phyloP scores from a whole-genome alignment of 1,140 invertebrate genomes.

The Hermetia illucens region DNA sequence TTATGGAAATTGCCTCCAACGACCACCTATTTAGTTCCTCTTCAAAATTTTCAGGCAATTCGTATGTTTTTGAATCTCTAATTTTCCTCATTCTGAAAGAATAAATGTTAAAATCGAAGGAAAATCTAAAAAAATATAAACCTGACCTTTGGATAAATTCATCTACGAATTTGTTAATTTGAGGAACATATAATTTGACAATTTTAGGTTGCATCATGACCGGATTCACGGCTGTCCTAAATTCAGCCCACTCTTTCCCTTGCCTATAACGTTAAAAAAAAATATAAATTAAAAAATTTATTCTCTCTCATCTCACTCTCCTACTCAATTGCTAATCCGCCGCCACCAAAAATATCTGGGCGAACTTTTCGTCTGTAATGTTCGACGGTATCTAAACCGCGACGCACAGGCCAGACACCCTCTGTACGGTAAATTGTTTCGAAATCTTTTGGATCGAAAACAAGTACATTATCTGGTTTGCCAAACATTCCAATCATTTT shows the following conservation, averaged over 20 bases:
- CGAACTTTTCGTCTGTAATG: slow-evolving; percentile 13
- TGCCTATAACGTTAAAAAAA: slow-evolving; percentile 5
- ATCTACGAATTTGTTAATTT: slow-evolving; percentile 12
- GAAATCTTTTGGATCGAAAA: slow-evolving; percentile 16
- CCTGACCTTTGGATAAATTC: no score
- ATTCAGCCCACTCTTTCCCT: slow-evolving; percentile 13
- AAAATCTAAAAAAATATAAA: background rate
- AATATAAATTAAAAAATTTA: background rate
- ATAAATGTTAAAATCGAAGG: no score
- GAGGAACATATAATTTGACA: slow-evolving; percentile 14
- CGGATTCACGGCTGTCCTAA: slow-evolving; percentile 15
- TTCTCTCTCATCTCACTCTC: slow-evolving; percentile 12
- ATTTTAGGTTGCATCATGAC: slow-evolving; percentile 21
- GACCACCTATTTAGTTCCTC: slow-evolving; percentile 8
- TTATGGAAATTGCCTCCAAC: slow-evolving; percentile 10
- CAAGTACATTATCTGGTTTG: slow-evolving; percentile 13
- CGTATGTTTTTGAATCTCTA: no score
- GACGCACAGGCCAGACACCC: slow-evolving; percentile 22
- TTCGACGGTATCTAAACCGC: slow-evolving; percentile 13
- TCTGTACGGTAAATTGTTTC: slow-evolving; percentile 19
- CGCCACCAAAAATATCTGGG: background rate
- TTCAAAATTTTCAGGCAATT: no score
- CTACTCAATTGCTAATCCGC: background rate
- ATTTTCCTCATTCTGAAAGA: no score
- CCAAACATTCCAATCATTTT: slow-evolving; percentile 19